A percentile compares a stretch with the other conserved stretches of the same genome.
Conservation (phyloP, 1,140 invertebrate genomes). For the Drepana arcuata region DNA sequence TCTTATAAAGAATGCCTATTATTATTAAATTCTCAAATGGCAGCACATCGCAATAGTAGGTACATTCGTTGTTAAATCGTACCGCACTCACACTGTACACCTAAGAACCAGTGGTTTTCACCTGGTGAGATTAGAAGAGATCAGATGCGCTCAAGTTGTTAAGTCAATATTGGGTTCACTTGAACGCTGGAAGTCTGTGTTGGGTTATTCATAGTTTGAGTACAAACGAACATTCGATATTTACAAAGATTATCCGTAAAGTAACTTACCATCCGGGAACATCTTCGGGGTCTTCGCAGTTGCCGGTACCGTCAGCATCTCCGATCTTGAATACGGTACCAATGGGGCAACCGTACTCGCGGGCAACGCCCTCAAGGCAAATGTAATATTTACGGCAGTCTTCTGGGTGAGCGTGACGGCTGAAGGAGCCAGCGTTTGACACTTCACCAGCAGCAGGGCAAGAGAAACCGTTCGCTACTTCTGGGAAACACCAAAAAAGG, state of each 20-base stretch:
- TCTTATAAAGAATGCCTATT: neutral
- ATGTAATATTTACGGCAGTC: conserved; percentile 97
- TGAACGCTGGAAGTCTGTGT: no score
- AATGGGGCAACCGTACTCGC: conserved; percentile 95
- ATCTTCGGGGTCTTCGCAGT: conserved; percentile 94
- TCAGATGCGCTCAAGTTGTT: conserved; percentile 39
- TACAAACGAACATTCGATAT: neutral
- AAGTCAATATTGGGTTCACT: conserved; percentile 42
- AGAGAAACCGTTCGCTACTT: conserved; percentile 90
- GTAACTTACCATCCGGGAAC: conserved; percentile 94
- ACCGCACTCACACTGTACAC: conserved; percentile 30
- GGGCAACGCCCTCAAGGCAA: conserved; percentile 89
- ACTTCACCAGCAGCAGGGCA: conserved; percentile 88
- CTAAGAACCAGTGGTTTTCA: conserved; percentile 37
- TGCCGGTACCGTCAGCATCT: conserved; percentile 87
- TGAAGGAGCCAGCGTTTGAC: conserved; percentile 89
- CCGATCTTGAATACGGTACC: conserved; percentile 97
- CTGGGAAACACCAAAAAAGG: conserved; percentile 72
- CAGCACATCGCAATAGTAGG: conserved; percentile 8
- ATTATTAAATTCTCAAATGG: conserved; percentile 4
- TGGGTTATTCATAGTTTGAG: no score
- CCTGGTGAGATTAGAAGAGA: conserved; percentile 43
- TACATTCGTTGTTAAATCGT: conserved; percentile 20
- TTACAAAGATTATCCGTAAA: neutral
- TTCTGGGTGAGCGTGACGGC: conserved; percentile 93